These are phyloP conservation scores for Luehdorfia chinensis DNA, from an alignment of 1,140 invertebrate species.

Conservation along the genomic window DNA sequence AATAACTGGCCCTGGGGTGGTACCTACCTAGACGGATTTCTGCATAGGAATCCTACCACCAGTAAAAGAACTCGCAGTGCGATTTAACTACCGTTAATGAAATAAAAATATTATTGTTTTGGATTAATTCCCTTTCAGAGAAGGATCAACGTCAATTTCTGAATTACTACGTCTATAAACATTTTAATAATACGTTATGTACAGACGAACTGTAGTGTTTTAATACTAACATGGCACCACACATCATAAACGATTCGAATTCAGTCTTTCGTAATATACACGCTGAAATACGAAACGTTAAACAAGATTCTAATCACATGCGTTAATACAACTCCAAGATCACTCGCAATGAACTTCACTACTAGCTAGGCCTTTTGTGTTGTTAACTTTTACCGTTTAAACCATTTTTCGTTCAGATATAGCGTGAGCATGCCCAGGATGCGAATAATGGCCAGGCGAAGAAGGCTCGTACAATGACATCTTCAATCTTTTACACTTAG, in stretches of 20 bases:
- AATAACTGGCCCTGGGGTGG: no score
- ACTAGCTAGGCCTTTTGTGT: slow-evolving; percentile 5
- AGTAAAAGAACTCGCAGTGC: no score
- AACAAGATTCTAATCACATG: slow-evolving; percentile 13
- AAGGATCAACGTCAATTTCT: no score
- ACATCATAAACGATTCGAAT: slow-evolving; percentile 63
- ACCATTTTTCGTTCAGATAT: slow-evolving; percentile 63
- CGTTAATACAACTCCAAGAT: slow-evolving; percentile 20
- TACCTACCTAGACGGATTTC: no score
- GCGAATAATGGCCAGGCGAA: slow-evolving; percentile 69
- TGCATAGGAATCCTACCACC: no score
- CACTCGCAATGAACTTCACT: slow-evolving; percentile 14
- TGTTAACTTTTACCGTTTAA: slow-evolving; percentile 6
- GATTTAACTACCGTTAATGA: no score
- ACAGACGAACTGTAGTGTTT: slow-evolving; percentile 37
- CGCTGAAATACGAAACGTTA: slow-evolving; percentile 35
- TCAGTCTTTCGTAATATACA: slow-evolving; percentile 65
- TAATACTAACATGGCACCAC: slow-evolving; percentile 73
- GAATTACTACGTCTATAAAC: slow-evolving; percentile 35
- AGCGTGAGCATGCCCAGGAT: slow-evolving; percentile 60
- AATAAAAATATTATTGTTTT: no score
- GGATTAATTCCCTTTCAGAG: no score
- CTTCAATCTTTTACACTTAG: slow-evolving; percentile 96
- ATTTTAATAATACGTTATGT: slow-evolving; percentile 44
- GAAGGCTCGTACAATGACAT: slow-evolving; percentile 87